phyloP scores from a whole-genome alignment of 2,113 vertebrate genomes.

The Leptodactylus fuscus region DNA sequence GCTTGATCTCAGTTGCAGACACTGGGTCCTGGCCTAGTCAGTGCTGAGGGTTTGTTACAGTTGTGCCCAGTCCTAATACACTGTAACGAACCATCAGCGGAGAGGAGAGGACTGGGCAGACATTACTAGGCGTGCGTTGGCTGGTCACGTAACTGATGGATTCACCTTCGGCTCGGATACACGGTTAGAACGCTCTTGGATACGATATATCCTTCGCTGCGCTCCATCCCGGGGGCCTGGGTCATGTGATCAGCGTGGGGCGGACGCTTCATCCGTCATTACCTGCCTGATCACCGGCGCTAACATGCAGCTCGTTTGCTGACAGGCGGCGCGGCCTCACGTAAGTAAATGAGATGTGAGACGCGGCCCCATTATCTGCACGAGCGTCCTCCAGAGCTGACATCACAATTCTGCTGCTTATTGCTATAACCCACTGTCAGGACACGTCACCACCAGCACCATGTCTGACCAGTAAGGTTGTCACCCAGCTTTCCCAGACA shows the following conservation, averaged over 20 bases:
- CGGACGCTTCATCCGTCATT: slow-evolving; percentile 33
- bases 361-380: not conserved
- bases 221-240: not conserved
- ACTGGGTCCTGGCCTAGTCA: not conserved
- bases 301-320: slow-evolving; percentile 42
- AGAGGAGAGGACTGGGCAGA: no score
- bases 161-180: no score
- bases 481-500: not conserved
- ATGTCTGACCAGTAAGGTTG: not conserved
- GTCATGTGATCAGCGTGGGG: not conserved
- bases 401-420: not conserved
- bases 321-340: not conserved
- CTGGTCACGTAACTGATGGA: no score
- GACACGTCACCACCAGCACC: no score
- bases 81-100: no score
- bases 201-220: not conserved
- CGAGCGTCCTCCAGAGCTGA: not conserved
- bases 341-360: slow-evolving; percentile 33
- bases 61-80: not conserved
- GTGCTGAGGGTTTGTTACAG: not conserved
- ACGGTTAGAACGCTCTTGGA: no score
- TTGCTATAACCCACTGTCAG: not conserved
- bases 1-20: not conserved
- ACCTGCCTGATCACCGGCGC: slow-evolving; percentile 34
- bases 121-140: no score